These are phyloP conservation scores for Mayetiola destructor DNA, from an alignment of 2,888 invertebrate species.

Conservation along the genomic window DNA sequence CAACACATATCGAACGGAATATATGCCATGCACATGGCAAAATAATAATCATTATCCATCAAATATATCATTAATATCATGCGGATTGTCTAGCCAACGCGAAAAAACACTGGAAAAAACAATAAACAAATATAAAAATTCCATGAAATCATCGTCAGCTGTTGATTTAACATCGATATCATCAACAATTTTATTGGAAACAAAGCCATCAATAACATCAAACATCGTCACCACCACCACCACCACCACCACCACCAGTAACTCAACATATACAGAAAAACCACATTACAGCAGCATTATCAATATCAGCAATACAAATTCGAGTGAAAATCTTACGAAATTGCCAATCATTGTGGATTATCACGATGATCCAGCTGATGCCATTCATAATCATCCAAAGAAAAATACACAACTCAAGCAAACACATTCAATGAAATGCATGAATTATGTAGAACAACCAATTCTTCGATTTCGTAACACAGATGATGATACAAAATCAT, in stretches of 20 bases:
- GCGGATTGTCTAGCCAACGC: not conserved
- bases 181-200: not conserved
- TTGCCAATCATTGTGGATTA: not conserved
- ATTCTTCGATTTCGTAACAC: not conserved
- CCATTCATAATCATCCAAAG: too few species aligned
- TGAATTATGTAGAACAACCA: not conserved
- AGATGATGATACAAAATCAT: conserved; percentile 2
- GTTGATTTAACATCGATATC: conserved; percentile 5
- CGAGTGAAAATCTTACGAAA: not conserved
- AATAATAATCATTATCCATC: conserved; percentile 1
- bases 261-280: too few species aligned
- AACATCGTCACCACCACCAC: not conserved
- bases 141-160: conserved; percentile 8
- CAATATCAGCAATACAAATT: conserved; percentile 1
- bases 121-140: not conserved
- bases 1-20: conserved; percentile 9
- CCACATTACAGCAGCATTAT: conserved; percentile 3
- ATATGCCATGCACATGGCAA: conserved; percentile 2
- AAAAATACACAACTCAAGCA: not conserved
- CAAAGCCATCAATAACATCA: not conserved
- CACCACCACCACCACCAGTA: too few species aligned
- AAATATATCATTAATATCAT: conserved; percentile 1
- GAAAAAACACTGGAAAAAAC: not conserved
- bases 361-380: not conserved
- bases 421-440: conserved; percentile 6